phyloP scores from a whole-genome alignment of 1,140 invertebrate species.

The Cardiocondyla obscurior region DNA sequence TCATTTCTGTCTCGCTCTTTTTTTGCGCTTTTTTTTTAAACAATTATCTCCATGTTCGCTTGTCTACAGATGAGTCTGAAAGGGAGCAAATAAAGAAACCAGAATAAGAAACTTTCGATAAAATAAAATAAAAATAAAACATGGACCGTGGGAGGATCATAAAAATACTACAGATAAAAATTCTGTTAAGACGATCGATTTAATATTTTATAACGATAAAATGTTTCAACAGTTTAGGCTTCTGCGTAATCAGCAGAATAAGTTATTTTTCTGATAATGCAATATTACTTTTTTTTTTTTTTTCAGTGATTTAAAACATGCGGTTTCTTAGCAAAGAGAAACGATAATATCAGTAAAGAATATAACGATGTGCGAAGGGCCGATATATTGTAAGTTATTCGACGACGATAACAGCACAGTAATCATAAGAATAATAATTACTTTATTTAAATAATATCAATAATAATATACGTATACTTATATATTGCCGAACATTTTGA shows the following conservation, averaged over 20 bases:
- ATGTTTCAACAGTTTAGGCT: constrained; percentile 33
- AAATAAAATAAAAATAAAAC: constrained; percentile 71
- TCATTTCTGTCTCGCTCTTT: constrained; percentile 56
- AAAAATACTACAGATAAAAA: constrained; percentile 35
- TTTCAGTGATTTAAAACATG: constrained; percentile 5
- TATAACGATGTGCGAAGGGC: neutral
- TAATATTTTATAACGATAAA: constrained; percentile 39
- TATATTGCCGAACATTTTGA: constrained; percentile 69
- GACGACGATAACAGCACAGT: constrained; percentile 58
- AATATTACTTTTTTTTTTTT: no score
- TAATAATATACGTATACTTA: constrained; percentile 64
- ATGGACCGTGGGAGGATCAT: constrained; percentile 58
- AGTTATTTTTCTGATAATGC: neutral
- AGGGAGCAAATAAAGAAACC: constrained; percentile 78
- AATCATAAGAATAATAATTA: constrained; percentile 72
- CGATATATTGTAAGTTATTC: neutral
- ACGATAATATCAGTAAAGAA: neutral
- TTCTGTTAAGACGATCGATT: constrained; percentile 29
- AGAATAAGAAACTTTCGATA: constrained; percentile 71
- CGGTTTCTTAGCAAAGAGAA: neutral
- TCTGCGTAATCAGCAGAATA: neutral
- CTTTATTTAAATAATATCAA: constrained; percentile 76
- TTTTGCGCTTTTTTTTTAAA: constrained; percentile 60
- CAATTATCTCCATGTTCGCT: constrained; percentile 62
- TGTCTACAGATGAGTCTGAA: constrained; percentile 81